phyloP scores from a whole-genome alignment of 2,797 vertebrate species.

The Eremophila alpestris region DNA sequence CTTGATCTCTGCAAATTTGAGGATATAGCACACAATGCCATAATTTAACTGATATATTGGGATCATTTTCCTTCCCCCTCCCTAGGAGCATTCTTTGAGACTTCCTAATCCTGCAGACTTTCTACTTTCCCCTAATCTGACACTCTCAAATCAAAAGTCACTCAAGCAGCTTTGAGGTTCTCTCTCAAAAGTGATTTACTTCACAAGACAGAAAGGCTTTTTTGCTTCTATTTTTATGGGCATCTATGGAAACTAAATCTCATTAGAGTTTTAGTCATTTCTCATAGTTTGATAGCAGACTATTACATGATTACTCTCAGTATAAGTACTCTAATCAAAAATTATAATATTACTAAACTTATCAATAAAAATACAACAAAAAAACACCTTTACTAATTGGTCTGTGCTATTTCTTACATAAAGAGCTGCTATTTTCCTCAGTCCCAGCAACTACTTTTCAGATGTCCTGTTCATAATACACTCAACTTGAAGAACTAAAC shows the following conservation, averaged over 20 bases:
- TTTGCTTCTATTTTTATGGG: background rate
- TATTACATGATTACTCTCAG: background rate
- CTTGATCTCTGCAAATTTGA: background rate
- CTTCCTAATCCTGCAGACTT: background rate
- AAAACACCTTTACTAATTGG: rapidly evolving
- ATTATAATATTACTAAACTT: background rate
- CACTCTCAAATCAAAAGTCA: background rate
- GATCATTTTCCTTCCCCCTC: background rate
- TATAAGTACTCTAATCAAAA: background rate
- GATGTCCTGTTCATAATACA: background rate
- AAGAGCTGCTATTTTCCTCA: background rate
- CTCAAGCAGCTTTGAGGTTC: background rate
- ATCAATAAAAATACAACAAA: background rate
- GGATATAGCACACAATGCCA: background rate
- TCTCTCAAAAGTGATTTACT: background rate
- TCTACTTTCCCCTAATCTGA: background rate
- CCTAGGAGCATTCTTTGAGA: background rate
- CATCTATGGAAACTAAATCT: background rate
- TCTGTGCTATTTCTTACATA: background rate
- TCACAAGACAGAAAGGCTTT: background rate
- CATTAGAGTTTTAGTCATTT: background rate
- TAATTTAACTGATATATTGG: background rate
- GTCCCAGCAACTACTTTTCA: background rate
- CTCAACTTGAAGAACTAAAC: background rate
- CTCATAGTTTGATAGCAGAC: background rate